These are phyloP conservation scores for Anarsia innoxiella DNA, from an alignment of 2,888 invertebrate species.

Conservation along the genomic window DNA sequence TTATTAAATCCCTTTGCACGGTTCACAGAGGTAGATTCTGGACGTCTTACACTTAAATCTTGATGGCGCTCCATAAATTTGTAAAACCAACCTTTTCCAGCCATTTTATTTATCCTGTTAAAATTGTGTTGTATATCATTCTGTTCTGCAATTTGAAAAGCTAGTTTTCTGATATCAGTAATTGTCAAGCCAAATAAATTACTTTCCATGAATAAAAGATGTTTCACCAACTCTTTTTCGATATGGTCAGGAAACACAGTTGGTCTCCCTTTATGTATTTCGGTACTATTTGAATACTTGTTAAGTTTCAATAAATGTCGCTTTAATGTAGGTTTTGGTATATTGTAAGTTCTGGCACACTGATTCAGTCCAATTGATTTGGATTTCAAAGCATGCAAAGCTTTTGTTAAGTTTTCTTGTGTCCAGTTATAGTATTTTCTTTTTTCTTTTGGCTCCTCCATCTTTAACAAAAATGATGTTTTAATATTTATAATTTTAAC, in stretches of 20 bases:
- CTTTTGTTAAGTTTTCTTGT: conserved; percentile 8
- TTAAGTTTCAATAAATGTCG: conserved; percentile 4
- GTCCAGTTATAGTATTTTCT: conserved; percentile 14
- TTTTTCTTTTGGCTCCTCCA: conserved; percentile 8
- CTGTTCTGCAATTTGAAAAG: conserved; percentile 16
- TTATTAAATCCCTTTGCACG: conserved; percentile 11
- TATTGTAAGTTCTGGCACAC: conserved; percentile 5
- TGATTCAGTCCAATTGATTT: conserved; percentile 9
- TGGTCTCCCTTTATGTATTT: conserved; percentile 13
- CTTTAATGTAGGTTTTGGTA: conserved; percentile 11
- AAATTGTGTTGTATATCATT: conserved; percentile 13
- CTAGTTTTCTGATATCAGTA: conserved; percentile 14
- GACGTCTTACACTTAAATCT: conserved; percentile 6
- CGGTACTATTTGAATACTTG: conserved; percentile 5
- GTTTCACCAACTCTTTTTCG: conserved; percentile 8
- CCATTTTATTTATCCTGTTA: conserved; percentile 12
- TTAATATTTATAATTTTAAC: not conserved
- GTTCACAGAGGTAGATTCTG: conserved; percentile 11
- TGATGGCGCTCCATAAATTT: conserved; percentile 12
- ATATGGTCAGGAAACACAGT: conserved; percentile 6
- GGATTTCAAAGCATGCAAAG: conserved; percentile 1
- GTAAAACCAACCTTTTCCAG: conserved; percentile 13
- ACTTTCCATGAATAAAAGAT: conserved; percentile 7
- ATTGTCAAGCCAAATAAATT: conserved; percentile 12
- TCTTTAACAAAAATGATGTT: conserved; percentile 5